Conservation (phyloP, 1,140 invertebrate genomes). For the Drosophila busckii region DNA sequence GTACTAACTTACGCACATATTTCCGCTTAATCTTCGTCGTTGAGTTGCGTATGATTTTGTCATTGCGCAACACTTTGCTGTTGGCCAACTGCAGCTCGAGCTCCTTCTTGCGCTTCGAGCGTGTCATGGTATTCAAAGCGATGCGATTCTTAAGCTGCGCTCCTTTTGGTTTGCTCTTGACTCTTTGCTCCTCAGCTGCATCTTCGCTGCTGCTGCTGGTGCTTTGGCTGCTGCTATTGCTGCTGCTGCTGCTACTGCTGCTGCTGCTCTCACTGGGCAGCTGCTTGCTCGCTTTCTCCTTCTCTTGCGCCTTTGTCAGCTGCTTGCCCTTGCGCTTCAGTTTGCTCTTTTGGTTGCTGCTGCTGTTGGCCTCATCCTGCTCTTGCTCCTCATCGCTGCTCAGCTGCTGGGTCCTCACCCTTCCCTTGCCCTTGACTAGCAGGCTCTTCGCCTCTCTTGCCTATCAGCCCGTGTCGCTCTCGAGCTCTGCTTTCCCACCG, state of each 20-base stretch:
- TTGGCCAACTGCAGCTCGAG: constrained; percentile 73
- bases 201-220: constrained; percentile 1
- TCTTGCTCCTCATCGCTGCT: constrained; percentile 9
- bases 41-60: constrained; percentile 73
- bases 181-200: neutral
- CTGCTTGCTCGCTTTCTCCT: neutral
- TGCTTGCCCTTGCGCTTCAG: constrained; percentile 3
- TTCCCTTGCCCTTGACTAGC: constrained; percentile 44
- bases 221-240: neutral
- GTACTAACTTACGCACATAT: constrained; percentile 61
- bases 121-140: constrained; percentile 73
- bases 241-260: neutral
- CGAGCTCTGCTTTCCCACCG: constrained; percentile 46
- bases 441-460: constrained; percentile 67
- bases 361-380: neutral
- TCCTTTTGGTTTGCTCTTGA: constrained; percentile 10
- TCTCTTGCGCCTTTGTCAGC: neutral
- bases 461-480: constrained; percentile 71
- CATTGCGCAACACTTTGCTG: constrained; percentile 74
- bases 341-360: constrained; percentile 15
- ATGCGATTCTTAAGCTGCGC: constrained; percentile 39
- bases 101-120: constrained; percentile 73
- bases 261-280: neutral
- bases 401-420: constrained; percentile 12
- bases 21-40: constrained; percentile 70